These are phyloP conservation scores for Campylomormyrus tamandua DNA, from an alignment of 2,113 vertebrate genomes.

Conservation along the genomic window DNA sequence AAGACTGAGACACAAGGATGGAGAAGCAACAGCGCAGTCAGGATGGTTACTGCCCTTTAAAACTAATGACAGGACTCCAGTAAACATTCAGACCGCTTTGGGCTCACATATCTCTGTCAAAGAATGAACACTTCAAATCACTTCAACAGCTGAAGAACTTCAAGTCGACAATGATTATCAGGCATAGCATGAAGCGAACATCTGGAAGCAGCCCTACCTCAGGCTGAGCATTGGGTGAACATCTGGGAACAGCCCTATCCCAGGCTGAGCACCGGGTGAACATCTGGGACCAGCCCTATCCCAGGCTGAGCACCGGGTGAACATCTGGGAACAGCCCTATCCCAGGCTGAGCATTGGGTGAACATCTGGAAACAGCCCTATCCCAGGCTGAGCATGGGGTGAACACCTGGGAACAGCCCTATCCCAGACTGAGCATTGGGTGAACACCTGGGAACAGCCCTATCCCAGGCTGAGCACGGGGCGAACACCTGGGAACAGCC, in stretches of 20 bases:
- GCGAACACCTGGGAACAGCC: not conserved
- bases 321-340: too few relatives aligned
- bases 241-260: not conserved
- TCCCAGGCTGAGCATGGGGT: not conserved
- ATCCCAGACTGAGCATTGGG: not conserved
- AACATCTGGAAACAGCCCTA: not conserved
- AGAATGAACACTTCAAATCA: not conserved
- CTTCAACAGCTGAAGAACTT: not conserved
- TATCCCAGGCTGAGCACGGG: not conserved
- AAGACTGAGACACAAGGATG: slow-evolving; percentile 49
- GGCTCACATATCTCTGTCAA: not conserved
- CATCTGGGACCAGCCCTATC: not conserved
- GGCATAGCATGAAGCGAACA: not conserved
- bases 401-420: not conserved
- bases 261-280: not conserved
- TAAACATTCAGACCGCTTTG: not conserved
- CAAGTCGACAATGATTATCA: not conserved
- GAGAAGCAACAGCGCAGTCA: not conserved
- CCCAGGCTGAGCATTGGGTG: not conserved
- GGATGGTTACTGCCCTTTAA: not conserved
- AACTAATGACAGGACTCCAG: not conserved
- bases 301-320: not conserved
- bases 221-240: not conserved
- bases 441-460: not conserved
- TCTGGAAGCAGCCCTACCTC: not conserved